phyloP scores from a whole-genome alignment of 1,140 invertebrate species.

The Phocides pigmalion region DNA sequence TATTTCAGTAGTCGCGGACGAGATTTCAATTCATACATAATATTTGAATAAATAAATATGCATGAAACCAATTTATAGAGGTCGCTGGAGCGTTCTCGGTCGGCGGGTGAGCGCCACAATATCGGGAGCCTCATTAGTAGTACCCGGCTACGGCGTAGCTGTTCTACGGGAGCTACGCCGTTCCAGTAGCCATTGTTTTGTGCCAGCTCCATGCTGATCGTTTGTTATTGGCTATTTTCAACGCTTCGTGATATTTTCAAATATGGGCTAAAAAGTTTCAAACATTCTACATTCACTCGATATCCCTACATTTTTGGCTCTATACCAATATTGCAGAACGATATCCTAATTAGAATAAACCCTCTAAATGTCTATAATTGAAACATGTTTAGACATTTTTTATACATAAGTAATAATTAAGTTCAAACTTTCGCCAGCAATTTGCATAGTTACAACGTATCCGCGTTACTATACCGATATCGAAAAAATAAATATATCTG shows the following conservation, averaged over 20 bases:
- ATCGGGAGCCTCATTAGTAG: conserved; percentile 74
- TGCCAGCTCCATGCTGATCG: conserved; percentile 41
- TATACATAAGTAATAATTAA: too few relatives aligned
- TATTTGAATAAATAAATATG: conserved; percentile 84
- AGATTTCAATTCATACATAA: conserved; percentile 83
- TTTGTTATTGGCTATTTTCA: conserved; percentile 35
- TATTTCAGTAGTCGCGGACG: conserved; percentile 74
- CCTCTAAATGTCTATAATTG: too few relatives aligned
- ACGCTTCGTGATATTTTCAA: conserved; percentile 29
- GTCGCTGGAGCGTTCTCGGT: conserved; percentile 51
- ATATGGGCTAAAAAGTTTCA: conserved; percentile 5
- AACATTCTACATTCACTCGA: neutral
- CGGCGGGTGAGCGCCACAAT: conserved; percentile 63
- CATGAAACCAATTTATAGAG: conserved; percentile 82
- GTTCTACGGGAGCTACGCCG: conserved; percentile 49
- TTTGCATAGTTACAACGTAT: too few relatives aligned
- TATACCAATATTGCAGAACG: neutral
- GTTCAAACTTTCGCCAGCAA: too few relatives aligned
- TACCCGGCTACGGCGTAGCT: conserved; percentile 62
- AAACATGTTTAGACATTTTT: too few relatives aligned
- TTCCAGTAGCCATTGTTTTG: conserved; percentile 52
- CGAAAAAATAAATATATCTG: too few relatives aligned
- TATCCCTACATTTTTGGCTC: neutral
- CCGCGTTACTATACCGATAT: too few relatives aligned
- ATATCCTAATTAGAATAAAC: neutral